Base-by-base conservation (phyloP, 2,113 vertebrate genomes). In the Setophaga coronata region DNA sequence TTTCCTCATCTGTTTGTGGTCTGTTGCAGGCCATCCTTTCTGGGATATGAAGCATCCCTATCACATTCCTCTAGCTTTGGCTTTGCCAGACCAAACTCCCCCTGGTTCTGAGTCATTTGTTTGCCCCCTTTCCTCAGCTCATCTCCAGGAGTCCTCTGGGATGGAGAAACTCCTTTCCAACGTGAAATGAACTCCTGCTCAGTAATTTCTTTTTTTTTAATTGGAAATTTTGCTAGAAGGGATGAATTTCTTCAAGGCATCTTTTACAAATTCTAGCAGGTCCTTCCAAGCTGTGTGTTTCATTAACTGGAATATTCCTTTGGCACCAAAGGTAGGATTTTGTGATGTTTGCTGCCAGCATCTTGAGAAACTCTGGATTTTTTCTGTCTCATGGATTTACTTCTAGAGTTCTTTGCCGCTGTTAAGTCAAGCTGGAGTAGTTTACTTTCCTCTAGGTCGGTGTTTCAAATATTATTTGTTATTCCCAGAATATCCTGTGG, bases 241-340 rank as follows among this genome's bases (percentile, higher is more conserved):
- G 77, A 64, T 19, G 69, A 25, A 19, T n/a, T 93, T 76, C 87
- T 83, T 90, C 64, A 92, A 92, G 54, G 33, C 43, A 16, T 62
- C 48, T 94, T 69, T 92, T 81, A 64, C 29, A 92, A 93, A 96
- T 95, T 93, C 76, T 76, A 82, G 43, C 77, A 92, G 43, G 29
- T 80, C 89, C 96, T 96, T 96, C 89, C 82, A 92, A 94, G 78
- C 78, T 95, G 72, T 1, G 17, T 88, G 91, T 96, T 96, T 94
- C 74, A 97, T 97, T 97, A 93, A 93, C 34, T 82, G 80, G 64
- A 94, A 95, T 92, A 93, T 72, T 69, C 77, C 50, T 93, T 89
- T 97, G 94, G 88, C 95, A 47, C 29, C 28, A 72, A 84, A 82
- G 19, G 38, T 12, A 85, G 33, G 19, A 74, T 95, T 97, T 89